These are phyloP conservation scores for Drosophila imparisetae DNA, from an alignment of 2,888 invertebrate genomes.

Conservation along the genomic window DNA sequence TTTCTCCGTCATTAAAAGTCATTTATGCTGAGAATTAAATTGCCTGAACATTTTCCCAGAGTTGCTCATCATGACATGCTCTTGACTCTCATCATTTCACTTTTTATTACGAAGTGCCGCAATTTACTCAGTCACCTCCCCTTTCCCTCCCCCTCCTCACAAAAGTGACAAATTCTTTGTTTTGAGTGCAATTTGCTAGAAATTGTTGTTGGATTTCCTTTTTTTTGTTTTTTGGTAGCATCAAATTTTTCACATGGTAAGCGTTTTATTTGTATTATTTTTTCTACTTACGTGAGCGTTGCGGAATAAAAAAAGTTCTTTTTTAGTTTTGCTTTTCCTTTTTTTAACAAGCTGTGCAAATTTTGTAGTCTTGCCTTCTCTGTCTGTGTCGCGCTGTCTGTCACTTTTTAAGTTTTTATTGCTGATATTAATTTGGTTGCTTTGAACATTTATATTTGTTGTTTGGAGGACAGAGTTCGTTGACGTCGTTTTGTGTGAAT, in stretches of 20 bases:
- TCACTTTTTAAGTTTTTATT: slow-evolving; percentile 14
- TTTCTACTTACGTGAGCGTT: slow-evolving; percentile 64
- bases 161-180: slow-evolving; percentile 17
- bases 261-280: slow-evolving; percentile 23
- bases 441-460: slow-evolving; percentile 7
- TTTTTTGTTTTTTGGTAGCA: slow-evolving; percentile 58
- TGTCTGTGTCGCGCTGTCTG: slow-evolving; percentile 4
- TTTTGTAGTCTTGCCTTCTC: slow-evolving; percentile 14
- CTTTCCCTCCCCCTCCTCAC: not conserved
- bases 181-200: slow-evolving; percentile 23
- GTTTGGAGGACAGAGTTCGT: slow-evolving; percentile 53
- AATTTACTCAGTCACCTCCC: not conserved
- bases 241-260: slow-evolving; percentile 56
- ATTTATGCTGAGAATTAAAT: not conserved
- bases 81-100: slow-evolving; percentile 6
- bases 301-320: slow-evolving; percentile 8
- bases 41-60: not conserved
- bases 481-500: slow-evolving; percentile 51
- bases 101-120: slow-evolving; percentile 8
- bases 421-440: slow-evolving; percentile 7
- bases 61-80: slow-evolving; percentile 3
- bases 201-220: slow-evolving; percentile 21
- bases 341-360: slow-evolving; percentile 33
- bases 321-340: not conserved
- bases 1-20: not conserved